Conservation (phyloP, 2,888 invertebrate species). For the Baronia brevicornis region DNA sequence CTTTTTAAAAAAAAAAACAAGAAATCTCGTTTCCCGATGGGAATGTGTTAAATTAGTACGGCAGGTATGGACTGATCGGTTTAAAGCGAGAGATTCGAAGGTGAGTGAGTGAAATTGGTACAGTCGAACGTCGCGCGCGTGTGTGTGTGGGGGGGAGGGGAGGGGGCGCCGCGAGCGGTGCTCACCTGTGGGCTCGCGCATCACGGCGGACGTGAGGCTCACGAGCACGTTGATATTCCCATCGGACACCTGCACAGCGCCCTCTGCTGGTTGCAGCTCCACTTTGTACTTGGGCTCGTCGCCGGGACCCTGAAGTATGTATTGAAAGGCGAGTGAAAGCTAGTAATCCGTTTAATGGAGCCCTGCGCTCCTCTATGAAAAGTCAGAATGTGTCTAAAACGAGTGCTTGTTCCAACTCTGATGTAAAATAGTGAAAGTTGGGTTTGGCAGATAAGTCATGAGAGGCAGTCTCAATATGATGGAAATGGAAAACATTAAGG, state of each 20-base stretch:
- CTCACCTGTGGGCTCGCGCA: slow-evolving; percentile 86
- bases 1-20: no score
- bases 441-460: no score
- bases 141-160: slow-evolving; percentile 10
- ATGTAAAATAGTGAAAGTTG: no score
- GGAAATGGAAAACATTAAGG: no score
- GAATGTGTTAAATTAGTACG: no score
- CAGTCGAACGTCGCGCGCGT: slow-evolving; percentile 14
- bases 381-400: neutral
- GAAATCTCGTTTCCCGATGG: no score
- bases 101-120: slow-evolving; percentile 43
- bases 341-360: neutral
- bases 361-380: neutral
- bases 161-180: slow-evolving; percentile 7
- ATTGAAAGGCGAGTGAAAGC: neutral
- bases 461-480: no score
- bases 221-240: slow-evolving; percentile 88
- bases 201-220: slow-evolving; percentile 93
- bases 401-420: no score
- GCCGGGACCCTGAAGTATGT: slow-evolving; percentile 35
- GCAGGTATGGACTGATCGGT: no score
- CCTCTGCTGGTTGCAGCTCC: slow-evolving; percentile 88
- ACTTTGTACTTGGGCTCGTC: slow-evolving; percentile 83
- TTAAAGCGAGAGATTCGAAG: neutral
- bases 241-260: slow-evolving; percentile 89